phyloP scores from a whole-genome alignment of 2,113 vertebrate species.

The Galemys pyrenaicus region DNA sequence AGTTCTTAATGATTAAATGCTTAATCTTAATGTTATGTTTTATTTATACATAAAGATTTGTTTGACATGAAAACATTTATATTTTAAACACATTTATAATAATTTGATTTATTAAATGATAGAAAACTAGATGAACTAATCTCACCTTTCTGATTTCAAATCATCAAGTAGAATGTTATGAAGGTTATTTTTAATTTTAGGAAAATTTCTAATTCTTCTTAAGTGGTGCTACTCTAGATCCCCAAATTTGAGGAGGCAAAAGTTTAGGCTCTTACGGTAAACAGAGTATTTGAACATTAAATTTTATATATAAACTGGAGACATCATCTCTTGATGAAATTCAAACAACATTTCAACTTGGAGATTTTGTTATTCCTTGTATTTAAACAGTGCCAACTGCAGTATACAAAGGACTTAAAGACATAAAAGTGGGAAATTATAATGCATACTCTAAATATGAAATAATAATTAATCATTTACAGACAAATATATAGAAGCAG shows the following conservation, averaged over 20 bases:
- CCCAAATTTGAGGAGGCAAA: neutral
- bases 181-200: neutral
- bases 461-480: neutral
- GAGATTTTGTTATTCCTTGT: neutral
- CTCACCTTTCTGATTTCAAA: neutral
- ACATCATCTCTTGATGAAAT: neutral
- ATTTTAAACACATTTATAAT: neutral
- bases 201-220: neutral
- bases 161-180: neutral
- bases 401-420: neutral
- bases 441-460: neutral
- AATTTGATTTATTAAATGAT: neutral
- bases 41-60: neutral
- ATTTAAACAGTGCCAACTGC: neutral
- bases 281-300: neutral
- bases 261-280: neutral
- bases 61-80: neutral
- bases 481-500: neutral
- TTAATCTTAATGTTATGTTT: neutral
- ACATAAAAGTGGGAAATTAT: neutral
- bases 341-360: neutral
- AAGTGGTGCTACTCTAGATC: neutral
- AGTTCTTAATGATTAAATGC: neutral
- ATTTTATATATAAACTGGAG: neutral
- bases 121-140: neutral